Conservation (phyloP, 2,797 vertebrate genomes). For the Carduelis carduelis region DNA sequence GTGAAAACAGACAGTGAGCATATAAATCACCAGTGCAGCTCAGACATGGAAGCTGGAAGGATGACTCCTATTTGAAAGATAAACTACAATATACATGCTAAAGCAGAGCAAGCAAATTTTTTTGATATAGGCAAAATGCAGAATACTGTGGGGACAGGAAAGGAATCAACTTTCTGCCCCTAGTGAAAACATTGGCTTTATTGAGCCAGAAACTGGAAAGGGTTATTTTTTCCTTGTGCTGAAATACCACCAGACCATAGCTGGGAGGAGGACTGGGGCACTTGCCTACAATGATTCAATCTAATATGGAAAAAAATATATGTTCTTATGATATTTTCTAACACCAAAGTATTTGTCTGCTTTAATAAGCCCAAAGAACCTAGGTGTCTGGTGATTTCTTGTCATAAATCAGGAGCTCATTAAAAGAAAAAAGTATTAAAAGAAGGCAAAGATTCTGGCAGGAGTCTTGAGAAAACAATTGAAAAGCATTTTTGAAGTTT, state of each 20-base stretch:
- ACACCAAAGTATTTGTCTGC: conserved; percentile 69
- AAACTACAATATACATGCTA: not conserved
- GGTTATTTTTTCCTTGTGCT: not conserved
- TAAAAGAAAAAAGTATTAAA: conserved; percentile 60
- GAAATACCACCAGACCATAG: conserved; percentile 7
- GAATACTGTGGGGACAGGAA: not conserved
- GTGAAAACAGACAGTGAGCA: conserved; percentile 28
- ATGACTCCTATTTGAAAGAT: conserved; percentile 32
- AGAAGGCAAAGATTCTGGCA: conserved; percentile 29
- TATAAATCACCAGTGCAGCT: conserved; percentile 41
- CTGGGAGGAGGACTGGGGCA: not conserved
- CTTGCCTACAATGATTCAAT: conserved; percentile 18
- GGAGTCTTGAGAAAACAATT: conserved; percentile 47
- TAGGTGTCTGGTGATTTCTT: conserved; percentile 69
- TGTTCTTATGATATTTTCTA: conserved; percentile 40
- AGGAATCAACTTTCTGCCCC: not conserved
- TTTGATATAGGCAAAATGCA: not conserved
- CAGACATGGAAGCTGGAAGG: conserved; percentile 26
- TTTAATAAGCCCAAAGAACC: conserved; percentile 70
- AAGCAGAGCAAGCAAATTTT: not conserved
- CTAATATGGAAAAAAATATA: conserved; percentile 55
- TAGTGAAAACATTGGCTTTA: not conserved
- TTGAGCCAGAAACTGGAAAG: not conserved
- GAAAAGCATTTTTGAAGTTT: conserved; percentile 59
- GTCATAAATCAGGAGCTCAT: conserved; percentile 70